These are phyloP conservation scores for Axinella damicornis DNA, from an alignment of 37 sponge, comb jelly and placozoan species.

Conservation along the genomic window DNA sequence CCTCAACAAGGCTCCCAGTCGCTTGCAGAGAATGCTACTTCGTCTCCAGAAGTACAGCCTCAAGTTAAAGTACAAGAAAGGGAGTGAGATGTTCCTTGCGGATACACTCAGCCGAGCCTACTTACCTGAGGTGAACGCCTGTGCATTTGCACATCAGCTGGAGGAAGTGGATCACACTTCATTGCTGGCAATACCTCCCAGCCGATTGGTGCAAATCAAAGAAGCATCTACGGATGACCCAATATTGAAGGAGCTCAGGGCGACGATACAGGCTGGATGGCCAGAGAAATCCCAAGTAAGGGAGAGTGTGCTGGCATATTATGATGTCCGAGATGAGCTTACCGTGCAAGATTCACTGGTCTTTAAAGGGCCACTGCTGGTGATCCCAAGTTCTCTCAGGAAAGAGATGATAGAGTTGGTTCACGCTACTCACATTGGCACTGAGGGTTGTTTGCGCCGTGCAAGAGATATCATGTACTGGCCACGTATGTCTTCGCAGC, in stretches of 20 bases:
- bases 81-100: constrained; percentile 35
- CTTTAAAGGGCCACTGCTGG: constrained; percentile 41
- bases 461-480: constrained; percentile 45
- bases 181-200: constrained; percentile 9
- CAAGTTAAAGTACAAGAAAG: constrained; percentile 34
- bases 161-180: constrained; percentile 34
- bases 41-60: constrained; percentile 53
- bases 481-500: constrained; percentile 46
- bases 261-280: constrained; percentile 33
- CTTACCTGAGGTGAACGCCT: constrained; percentile 1
- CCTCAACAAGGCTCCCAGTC: constrained; percentile 37
- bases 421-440: too few relatives aligned
- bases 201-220: neutral
- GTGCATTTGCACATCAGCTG: constrained; percentile 4
- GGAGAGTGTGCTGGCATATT: constrained; percentile 13
- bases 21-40: constrained; percentile 60
- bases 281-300: constrained; percentile 30
- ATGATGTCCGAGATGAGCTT: constrained; percentile 49
- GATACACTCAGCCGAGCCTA: constrained; percentile 57
- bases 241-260: constrained; percentile 2
- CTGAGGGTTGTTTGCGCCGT: too few relatives aligned
- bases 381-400: constrained; percentile 22
- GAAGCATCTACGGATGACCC: constrained; percentile 35
- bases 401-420: constrained; percentile 3
- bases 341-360: constrained; percentile 38